phyloP scores from a whole-genome alignment of 1,140 invertebrate genomes.

The Drosophila miranda region DNA sequence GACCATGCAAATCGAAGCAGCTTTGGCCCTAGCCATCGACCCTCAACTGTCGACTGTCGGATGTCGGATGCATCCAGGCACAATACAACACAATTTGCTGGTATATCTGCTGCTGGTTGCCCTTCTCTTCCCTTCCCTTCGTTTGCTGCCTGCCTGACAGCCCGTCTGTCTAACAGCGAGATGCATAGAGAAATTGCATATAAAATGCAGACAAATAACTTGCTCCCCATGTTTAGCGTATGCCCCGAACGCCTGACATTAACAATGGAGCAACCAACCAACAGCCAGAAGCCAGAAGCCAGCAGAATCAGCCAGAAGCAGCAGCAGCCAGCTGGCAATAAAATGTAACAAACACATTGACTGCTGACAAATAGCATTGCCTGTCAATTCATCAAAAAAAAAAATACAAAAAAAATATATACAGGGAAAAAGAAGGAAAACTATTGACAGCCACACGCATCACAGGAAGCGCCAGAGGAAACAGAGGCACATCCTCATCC shows the following conservation, averaged over 20 bases:
- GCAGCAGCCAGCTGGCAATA: constrained; percentile 62
- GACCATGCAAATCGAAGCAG: constrained; percentile 69
- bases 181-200: constrained; percentile 66
- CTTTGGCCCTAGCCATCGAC: constrained; percentile 36
- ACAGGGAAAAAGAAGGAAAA: constrained; percentile 33
- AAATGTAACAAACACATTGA: constrained; percentile 82
- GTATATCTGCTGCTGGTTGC: constrained; percentile 27
- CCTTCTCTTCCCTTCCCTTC: constrained; percentile 19
- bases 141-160: constrained; percentile 31
- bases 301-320: constrained; percentile 5
- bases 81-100: constrained; percentile 79
- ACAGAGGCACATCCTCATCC: constrained; percentile 45
- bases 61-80: constrained; percentile 45
- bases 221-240: constrained; percentile 58
- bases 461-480: constrained; percentile 26
- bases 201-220: constrained; percentile 76
- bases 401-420: constrained; percentile 20
- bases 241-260: constrained; percentile 65
- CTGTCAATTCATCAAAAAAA: constrained; percentile 81
- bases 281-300: constrained; percentile 4
- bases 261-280: constrained; percentile 51
- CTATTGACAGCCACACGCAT: constrained; percentile 71
- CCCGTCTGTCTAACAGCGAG: constrained; percentile 57
- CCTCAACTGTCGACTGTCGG: constrained; percentile 59
- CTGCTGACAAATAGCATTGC: constrained; percentile 82